Conservation (phyloP, 2,113 vertebrate genomes). For the Hippoglossus stenolepis region DNA sequence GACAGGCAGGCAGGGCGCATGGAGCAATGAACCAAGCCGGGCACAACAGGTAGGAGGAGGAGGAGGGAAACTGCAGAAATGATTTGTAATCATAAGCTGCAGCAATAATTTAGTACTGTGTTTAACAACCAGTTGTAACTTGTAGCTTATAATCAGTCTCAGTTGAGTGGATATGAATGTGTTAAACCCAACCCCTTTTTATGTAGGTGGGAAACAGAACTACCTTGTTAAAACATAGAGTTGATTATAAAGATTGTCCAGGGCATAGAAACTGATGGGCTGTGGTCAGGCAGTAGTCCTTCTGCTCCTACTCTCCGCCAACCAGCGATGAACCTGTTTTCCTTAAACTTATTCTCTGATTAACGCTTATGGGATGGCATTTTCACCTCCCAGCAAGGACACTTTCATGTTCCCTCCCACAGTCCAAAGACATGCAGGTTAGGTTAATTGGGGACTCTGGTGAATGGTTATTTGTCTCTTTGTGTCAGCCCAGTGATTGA, state of each 20-base stretch:
- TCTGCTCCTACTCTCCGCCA: too few species aligned
- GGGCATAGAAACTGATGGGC: background rate
- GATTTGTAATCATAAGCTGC: background rate
- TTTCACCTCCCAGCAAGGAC: too few species aligned
- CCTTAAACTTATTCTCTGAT: too few species aligned
- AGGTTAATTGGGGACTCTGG: background rate
- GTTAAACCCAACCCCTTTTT: background rate
- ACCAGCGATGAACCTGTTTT: too few species aligned
- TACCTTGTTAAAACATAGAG: background rate
- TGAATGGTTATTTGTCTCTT: background rate
- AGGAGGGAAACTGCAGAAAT: slow-evolving; percentile 12
- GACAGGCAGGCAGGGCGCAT: slow-evolving; percentile 49
- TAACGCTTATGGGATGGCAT: too few species aligned
- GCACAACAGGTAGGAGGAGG: slow-evolving; percentile 21
- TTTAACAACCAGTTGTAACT: slow-evolving; percentile 5
- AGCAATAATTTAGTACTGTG: background rate
- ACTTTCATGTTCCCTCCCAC: background rate
- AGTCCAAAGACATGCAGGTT: background rate
- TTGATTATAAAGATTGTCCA: background rate
- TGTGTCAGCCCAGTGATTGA: background rate
- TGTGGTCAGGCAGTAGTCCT: too few species aligned
- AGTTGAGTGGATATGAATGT: background rate
- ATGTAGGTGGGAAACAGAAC: background rate
- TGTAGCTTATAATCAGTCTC: background rate
- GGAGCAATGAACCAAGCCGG: slow-evolving; percentile 42